These are phyloP conservation scores for Abrostola tripartita DNA, from an alignment of 2,888 invertebrate genomes.

Conservation along the genomic window DNA sequence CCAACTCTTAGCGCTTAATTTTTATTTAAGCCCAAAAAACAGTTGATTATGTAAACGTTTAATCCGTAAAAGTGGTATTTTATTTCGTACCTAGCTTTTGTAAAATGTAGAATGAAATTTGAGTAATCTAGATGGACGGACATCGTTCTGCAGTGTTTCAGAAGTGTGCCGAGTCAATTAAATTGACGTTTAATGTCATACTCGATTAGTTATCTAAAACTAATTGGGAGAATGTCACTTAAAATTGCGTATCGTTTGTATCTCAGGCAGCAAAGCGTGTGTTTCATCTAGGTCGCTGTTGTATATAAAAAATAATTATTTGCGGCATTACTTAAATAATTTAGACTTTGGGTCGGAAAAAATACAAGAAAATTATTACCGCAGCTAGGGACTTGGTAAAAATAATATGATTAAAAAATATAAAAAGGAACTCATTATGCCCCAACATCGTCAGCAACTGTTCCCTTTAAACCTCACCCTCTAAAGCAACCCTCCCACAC, in stretches of 20 bases:
- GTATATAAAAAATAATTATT: no score
- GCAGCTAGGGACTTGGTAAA: conserved; percentile 61
- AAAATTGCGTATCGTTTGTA: not conserved
- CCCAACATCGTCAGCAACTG: conserved; percentile 75
- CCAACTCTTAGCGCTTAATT: conserved; percentile 67
- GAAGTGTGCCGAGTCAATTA: conserved; percentile 22
- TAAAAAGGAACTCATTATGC: conserved; percentile 84
- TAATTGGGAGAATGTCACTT: not conserved
- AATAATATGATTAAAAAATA: conserved; percentile 75
- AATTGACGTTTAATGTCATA: not conserved
- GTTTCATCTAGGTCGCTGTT: no score
- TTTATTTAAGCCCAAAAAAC: conserved; percentile 68
- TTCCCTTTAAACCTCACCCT: conserved; percentile 69
- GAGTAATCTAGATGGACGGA: conserved; percentile 49
- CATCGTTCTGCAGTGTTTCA: conserved; percentile 15
- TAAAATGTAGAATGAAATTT: conserved; percentile 51
- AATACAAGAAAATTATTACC: conserved; percentile 27
- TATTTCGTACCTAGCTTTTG: conserved; percentile 46
- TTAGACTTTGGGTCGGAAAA: conserved; percentile 2
- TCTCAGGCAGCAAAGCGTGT: no score
- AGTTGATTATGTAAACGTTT: conserved; percentile 74
- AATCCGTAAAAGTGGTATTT: conserved; percentile 62
- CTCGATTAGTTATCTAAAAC: not conserved
- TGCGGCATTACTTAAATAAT: not conserved
- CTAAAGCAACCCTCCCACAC: conserved; percentile 82